Conservation (phyloP, 2,888 invertebrate genomes). For the Metellina segmentata region DNA sequence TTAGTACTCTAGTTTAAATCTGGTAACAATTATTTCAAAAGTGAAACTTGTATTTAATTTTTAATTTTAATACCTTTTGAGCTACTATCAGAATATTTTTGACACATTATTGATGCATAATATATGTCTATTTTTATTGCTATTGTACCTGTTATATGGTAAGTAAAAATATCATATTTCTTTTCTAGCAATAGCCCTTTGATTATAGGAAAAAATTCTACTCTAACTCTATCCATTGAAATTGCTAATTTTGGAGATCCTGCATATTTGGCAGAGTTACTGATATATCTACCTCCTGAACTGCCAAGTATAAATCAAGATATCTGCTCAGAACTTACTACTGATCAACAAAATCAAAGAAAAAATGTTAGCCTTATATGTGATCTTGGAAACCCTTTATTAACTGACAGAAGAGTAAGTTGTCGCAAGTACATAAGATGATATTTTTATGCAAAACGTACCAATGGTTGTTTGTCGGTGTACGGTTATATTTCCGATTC, state of each 20-base stretch:
- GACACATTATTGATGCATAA: no score
- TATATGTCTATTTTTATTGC: no score
- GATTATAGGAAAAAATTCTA: conserved; percentile 54
- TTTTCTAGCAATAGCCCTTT: conserved; percentile 41
- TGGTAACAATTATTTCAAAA: no score
- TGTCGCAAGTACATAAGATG: neutral
- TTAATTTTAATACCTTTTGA: no score
- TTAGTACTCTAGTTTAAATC: no score
- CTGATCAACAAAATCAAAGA: conserved; percentile 45
- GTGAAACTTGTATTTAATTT: no score
- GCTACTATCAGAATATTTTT: no score
- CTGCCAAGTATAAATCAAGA: conserved; percentile 67
- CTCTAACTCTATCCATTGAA: conserved; percentile 51
- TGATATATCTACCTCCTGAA: conserved; percentile 66
- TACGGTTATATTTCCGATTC: no score
- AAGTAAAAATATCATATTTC: neutral
- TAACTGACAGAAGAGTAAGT: conserved; percentile 42
- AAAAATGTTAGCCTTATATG: conserved; percentile 68
- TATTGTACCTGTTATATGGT: no score
- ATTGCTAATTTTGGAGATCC: conserved; percentile 67
- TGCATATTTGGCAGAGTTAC: conserved; percentile 67
- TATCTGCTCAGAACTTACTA: conserved; percentile 44
- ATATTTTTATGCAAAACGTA: neutral
- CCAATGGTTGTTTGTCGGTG: no score
- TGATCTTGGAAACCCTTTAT: conserved; percentile 69